Evolutionary conservation across 2,113 vertebrate genomes (phyloP).

Genomic region (Lathamus discolor): DNA sequence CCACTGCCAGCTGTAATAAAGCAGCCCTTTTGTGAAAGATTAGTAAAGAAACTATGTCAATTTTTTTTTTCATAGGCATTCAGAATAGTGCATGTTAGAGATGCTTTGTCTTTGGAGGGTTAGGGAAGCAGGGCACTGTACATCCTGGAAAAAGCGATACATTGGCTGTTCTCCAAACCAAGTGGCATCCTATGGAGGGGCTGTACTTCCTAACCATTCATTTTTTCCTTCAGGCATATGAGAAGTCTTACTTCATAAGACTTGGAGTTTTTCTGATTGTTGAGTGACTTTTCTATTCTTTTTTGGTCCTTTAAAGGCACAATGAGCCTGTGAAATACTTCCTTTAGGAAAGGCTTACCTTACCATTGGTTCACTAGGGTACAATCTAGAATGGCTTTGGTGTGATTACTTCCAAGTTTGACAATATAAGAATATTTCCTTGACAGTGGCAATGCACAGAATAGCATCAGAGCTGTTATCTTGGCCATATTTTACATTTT

Average conservation of each 20-base stretch:
- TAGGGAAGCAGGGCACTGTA: not conserved
- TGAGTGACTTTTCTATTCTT: not conserved
- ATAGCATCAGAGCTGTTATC: not conserved
- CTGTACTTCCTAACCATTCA: not conserved
- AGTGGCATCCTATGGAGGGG: not conserved
- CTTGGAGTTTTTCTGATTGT: not conserved
- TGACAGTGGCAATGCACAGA: not conserved
- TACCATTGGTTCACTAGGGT: not conserved
- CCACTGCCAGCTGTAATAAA: not conserved
- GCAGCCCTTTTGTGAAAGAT: not conserved
- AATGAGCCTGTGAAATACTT: not conserved
- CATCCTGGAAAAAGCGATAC: not conserved
- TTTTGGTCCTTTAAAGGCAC: not conserved
- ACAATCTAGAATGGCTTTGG: not conserved
- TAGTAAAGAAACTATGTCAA: not conserved
- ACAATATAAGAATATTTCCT: not conserved
- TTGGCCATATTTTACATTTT: not conserved
- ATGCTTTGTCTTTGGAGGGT: not conserved
- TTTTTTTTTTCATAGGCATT: not conserved
- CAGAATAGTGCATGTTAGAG: not conserved
- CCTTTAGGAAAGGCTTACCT: not conserved
- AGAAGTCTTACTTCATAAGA: not conserved
- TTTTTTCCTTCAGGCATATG: not conserved
- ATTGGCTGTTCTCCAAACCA: not conserved
- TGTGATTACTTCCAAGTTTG: not conserved